Evolutionary conservation across 2,888 invertebrate species (phyloP), one percentile per base, ranked within the genome.

Genomic region (Girardia tigrina): DNA sequence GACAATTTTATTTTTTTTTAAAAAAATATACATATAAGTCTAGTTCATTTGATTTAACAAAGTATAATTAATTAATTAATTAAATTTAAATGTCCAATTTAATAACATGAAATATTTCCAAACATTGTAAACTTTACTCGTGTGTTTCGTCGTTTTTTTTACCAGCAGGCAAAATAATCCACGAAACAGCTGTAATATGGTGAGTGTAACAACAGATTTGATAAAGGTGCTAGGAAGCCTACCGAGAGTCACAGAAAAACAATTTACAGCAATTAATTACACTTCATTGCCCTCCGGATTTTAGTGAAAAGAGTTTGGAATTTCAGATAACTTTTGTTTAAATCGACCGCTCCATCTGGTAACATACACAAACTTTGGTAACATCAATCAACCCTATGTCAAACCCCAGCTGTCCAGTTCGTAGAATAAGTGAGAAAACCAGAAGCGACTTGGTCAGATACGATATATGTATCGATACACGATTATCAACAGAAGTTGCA

Each of bases 211-310:
- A 56, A 4, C 56, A 56, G 56, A 20, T 12, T 56, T 23, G n/a
- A 6, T 56, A 56, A 56, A 56, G 56, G 4, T 56, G 56, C 56
- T 56, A 56, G 6, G 8, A 56, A 56, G 56, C n/a, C n/a, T 6
- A 16, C 56, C n/a, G 56, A 56, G 23, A 56, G 23, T 56, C 56
- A n/a, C 8, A 56, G 56, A 56, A 56, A 56, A 56, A 56, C 56
- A 56, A 56, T 56, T 56, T 56, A 56, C 56, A 56, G 56, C 56
- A 56, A 56, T 56, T 56, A 56, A 56, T 56, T 56, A 56, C 56
- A 56, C 56, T 56, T 56, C 56, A 56, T 56, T 16, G 56, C 56
- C 56, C n/a, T 16, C n/a, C 2, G n/a, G n/a, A 8, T 56, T n/a
- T 12, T n/a, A 4, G 56, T 56, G n/a, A 56, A 56, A n/a, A 56